Conservation (phyloP, 2,113 vertebrate genomes). For the Otocyon megalotis region DNA sequence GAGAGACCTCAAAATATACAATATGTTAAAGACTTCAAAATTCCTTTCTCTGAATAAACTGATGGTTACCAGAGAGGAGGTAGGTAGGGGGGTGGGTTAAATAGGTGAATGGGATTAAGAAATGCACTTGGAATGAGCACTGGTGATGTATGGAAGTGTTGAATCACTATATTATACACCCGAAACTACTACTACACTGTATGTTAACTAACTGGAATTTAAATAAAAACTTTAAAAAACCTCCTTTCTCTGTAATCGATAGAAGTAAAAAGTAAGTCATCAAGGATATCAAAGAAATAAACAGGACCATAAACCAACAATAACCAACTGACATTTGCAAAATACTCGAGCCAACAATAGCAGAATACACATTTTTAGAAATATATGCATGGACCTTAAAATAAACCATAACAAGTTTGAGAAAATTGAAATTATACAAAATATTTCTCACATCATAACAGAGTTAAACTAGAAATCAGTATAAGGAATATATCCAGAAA, state of each 20-base stretch:
- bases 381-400: neutral
- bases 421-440: constrained; percentile 34
- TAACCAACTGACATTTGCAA: neutral
- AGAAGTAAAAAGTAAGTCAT: neutral
- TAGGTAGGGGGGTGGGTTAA: neutral
- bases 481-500: constrained; percentile 37
- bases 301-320: neutral
- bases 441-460: constrained; percentile 18
- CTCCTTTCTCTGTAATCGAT: neutral
- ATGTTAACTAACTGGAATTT: neutral
- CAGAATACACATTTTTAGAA: constrained; percentile 16
- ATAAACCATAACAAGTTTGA: neutral
- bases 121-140: neutral
- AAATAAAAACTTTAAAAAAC: neutral
- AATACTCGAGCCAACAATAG: neutral
- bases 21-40: neutral
- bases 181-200: neutral
- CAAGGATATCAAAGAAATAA: constrained; percentile 21
- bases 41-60: neutral
- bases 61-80: neutral
- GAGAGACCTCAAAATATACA: neutral
- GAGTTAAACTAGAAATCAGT: constrained; percentile 49
- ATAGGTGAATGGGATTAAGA: neutral
- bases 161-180: neutral
- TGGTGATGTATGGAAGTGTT: neutral